Conservation (phyloP, 2,888 invertebrate species). For the Kryphioiulus occultus region DNA sequence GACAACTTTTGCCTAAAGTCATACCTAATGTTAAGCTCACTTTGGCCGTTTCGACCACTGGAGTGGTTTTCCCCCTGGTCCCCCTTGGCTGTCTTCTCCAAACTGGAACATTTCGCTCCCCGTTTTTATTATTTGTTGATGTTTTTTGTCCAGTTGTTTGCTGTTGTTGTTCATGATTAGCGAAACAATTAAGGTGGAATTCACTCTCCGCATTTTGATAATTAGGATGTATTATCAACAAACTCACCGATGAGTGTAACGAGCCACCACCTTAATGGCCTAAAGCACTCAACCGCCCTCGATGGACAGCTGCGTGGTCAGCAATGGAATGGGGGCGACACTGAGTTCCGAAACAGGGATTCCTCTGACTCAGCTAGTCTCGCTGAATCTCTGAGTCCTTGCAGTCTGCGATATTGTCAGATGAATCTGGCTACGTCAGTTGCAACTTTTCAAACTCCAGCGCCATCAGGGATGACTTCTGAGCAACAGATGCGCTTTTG, state of each 20-base stretch:
- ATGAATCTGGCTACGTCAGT: no score
- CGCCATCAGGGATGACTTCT: no score
- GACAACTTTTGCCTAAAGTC: no score
- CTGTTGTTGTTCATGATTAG: conserved; percentile 21
- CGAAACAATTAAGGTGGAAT: conserved; percentile 24
- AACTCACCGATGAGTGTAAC: conserved; percentile 35
- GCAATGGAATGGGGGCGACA: neutral
- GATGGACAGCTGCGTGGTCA: neutral
- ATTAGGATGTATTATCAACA: conserved; percentile 20
- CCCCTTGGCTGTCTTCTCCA: neutral
- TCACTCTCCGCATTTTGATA: conserved; percentile 13
- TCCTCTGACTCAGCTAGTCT: no score
- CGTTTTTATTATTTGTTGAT: neutral
- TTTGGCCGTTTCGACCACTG: neutral
- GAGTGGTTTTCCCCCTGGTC: neutral
- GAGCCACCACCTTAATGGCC: conserved; percentile 31
- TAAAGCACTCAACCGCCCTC: neutral
- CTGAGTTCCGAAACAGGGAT: neutral
- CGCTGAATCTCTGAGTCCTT: no score
- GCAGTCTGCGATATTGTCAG: no score
- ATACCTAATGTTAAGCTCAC: no score
- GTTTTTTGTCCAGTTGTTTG: neutral
- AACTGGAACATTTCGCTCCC: neutral
- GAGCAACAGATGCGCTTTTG: no score
- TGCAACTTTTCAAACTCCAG: no score